These are phyloP conservation scores for Papilio dardanus DNA, from an alignment of 1,140 invertebrate genomes.

Conservation along the genomic window DNA sequence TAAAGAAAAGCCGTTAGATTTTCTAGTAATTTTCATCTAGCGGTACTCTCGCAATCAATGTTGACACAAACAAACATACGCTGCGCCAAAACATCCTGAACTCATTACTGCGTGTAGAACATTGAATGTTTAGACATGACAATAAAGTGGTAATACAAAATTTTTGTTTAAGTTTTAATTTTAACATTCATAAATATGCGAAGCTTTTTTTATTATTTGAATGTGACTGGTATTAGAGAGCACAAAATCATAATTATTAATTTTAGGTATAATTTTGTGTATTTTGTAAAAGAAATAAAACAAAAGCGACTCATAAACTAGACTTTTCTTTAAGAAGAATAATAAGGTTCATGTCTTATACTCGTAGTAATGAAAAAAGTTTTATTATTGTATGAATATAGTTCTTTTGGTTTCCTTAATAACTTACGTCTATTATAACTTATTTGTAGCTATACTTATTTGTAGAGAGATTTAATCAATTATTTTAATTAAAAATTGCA, in stretches of 20 bases:
- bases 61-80: slow-evolving; percentile 35
- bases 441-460: neutral
- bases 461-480: neutral
- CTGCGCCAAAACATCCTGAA: slow-evolving; percentile 33
- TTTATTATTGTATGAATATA: neutral
- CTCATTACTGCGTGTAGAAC: neutral
- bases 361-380: slow-evolving; percentile 11
- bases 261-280: too few species aligned
- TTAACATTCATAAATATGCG: too few species aligned
- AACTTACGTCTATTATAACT: neutral
- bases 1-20: too few species aligned
- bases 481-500: neutral
- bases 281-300: neutral
- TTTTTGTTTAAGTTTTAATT: too few species aligned
- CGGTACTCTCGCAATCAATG: slow-evolving; percentile 25
- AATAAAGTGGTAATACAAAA: too few species aligned
- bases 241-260: too few species aligned
- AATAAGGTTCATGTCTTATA: neutral
- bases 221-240: too few species aligned
- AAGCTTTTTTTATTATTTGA: too few species aligned
- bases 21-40: slow-evolving; percentile 9
- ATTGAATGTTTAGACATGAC: slow-evolving; percentile 5
- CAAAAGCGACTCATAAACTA: neutral
- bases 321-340: neutral
- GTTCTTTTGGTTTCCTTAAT: neutral